phyloP scores from a whole-genome alignment of 1,140 invertebrate genomes.

The Lerema accius region DNA sequence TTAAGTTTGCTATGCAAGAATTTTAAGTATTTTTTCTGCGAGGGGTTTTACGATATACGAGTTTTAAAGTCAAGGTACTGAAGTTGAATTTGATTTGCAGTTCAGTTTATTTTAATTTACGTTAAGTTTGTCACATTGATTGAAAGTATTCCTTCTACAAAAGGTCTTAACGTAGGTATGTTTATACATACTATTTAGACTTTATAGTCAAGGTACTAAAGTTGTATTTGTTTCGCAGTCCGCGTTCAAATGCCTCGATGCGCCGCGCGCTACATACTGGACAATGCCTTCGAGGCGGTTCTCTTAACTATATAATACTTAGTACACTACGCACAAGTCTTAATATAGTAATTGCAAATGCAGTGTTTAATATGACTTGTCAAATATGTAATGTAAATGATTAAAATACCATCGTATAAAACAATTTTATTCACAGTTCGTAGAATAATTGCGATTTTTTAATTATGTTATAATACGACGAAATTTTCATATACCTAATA shows the following conservation, averaged over 20 bases:
- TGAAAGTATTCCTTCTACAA: too few species aligned
- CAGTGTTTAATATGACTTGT: slow-evolving; percentile 4
- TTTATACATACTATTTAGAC: background rate
- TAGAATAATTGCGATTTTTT: too few species aligned
- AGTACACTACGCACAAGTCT: slow-evolving; percentile 29
- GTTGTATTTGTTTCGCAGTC: slow-evolving; percentile 50
- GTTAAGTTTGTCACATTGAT: too few species aligned
- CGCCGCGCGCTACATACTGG: slow-evolving; percentile 59
- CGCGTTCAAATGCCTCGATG: slow-evolving; percentile 57
- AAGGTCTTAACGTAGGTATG: too few species aligned
- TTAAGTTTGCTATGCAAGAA: too few species aligned
- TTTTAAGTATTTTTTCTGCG: too few species aligned
- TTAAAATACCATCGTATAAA: slow-evolving; percentile 1
- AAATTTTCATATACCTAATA: too few species aligned
- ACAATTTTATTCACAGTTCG: slow-evolving; percentile 16
- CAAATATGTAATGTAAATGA: slow-evolving; percentile 11
- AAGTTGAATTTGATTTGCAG: too few species aligned
- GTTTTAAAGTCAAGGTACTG: too few species aligned
- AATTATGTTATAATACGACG: too few species aligned
- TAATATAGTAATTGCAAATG: slow-evolving; percentile 15
- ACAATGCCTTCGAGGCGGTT: slow-evolving; percentile 57
- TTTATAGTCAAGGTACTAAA: slow-evolving; percentile 19
- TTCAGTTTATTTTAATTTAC: too few species aligned
- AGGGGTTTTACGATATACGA: too few species aligned
- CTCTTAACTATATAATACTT: slow-evolving; percentile 45